phyloP scores from a whole-genome alignment of 2,113 vertebrate genomes.

The Thermophis baileyi region DNA sequence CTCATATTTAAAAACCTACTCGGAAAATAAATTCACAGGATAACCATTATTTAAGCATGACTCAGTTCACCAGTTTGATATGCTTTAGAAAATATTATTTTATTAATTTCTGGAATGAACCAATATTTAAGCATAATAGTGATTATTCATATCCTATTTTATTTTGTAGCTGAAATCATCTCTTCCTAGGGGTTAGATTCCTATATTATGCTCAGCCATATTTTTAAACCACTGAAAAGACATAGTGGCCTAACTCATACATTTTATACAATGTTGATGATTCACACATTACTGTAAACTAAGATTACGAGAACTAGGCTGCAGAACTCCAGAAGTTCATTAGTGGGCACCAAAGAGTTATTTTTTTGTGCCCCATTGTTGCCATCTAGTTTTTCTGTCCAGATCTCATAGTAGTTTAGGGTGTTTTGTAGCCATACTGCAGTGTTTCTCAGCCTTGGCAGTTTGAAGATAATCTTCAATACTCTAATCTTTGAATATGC shows the following conservation, averaged over 20 bases:
- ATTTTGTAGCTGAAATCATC: background rate
- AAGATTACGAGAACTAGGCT: background rate
- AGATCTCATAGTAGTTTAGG: background rate
- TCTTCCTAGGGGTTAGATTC: background rate
- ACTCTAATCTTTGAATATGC: background rate
- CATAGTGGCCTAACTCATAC: background rate
- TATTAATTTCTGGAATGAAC: background rate
- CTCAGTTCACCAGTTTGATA: background rate
- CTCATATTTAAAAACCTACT: background rate
- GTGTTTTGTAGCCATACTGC: background rate
- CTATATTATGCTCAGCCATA: background rate
- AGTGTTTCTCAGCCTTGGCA: background rate
- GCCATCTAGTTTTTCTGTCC: background rate
- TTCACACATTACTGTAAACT: background rate
- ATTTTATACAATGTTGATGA: background rate
- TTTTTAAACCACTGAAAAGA: background rate
- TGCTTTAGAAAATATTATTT: background rate
- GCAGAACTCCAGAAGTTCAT: background rate
- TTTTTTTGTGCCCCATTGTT: background rate
- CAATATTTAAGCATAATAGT: background rate
- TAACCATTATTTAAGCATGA: background rate
- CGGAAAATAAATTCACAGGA: background rate
- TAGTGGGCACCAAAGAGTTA: background rate
- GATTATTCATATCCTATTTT: background rate
- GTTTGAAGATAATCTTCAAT: background rate